Conservation (phyloP, 1,140 invertebrate species). For the Periplaneta americana region DNA sequence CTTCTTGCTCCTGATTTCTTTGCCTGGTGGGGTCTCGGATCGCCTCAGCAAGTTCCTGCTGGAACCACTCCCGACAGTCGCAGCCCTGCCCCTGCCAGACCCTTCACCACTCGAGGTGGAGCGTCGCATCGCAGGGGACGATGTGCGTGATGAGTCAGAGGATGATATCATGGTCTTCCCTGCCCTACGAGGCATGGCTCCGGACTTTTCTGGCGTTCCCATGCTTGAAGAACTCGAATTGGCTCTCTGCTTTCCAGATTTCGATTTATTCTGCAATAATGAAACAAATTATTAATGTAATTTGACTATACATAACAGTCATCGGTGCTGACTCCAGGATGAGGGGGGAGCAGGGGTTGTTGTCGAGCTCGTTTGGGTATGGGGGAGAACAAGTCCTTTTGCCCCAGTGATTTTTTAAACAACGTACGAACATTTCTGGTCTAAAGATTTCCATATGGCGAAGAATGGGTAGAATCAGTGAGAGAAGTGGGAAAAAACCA, state of each 20-base stretch:
- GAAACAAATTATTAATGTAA: background rate
- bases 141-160: constrained; percentile 56
- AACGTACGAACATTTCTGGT: too few species aligned
- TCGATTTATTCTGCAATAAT: constrained; percentile 26
- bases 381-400: too few species aligned
- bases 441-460: too few species aligned
- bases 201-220: constrained; percentile 18
- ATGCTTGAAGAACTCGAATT: constrained; percentile 4
- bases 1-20: background rate
- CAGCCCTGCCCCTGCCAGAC: background rate
- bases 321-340: too few species aligned
- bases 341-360: too few species aligned
- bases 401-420: too few species aligned
- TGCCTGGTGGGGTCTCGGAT: background rate
- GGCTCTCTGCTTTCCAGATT: constrained; percentile 33
- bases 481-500: too few species aligned
- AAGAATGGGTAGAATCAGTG: too few species aligned
- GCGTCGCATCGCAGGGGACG: constrained; percentile 57
- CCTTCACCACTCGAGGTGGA: constrained; percentile 23
- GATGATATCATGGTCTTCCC: constrained; percentile 41
- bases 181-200: constrained; percentile 2
- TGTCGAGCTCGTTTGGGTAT: too few species aligned
- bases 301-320: too few species aligned
- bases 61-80: background rate
- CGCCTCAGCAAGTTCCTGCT: background rate